Evolutionary conservation across 2,888 invertebrate genomes (phyloP), one percentile per base, ranked within the genome.

Genomic region (Oxytorus armatus): DNA sequence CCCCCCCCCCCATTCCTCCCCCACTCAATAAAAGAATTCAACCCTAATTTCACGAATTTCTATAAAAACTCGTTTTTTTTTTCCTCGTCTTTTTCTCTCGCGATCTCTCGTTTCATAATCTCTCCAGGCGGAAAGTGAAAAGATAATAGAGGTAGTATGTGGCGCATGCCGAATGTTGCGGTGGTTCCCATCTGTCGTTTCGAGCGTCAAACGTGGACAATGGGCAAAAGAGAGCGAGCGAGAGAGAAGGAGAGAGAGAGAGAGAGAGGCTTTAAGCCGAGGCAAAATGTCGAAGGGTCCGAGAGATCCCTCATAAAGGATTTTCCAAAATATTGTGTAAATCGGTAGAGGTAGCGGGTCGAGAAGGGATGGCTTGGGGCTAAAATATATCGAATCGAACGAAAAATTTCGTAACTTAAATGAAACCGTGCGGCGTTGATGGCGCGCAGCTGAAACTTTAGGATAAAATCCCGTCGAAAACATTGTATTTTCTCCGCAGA

Each of bases 311-410:
- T 87, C 87, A 90, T 91, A 89, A 90, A 91, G 88, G 91, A 90
- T 91, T 92, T 73, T 92, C 92, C 92, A 92, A 92, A 92, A 92
- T 92, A 92, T 92, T 92, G 92, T 92, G 92, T 91, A 92, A 92
- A 92, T 91, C 91, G 88, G 84, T 83, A 36, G 53, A 18, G 49
- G 29, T 5, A 14, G 36, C 16, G 47, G 8, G n/a, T 1, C 21
- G 21, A 5, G 7, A 11, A 23, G 25, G 14, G 44, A 25, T 8
- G 49, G 21, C n/a, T n/a, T n/a, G n/a, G 21, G 49, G 18, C 3
- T 10, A 8, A 53, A 39, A 51, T 47, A 65, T 10, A 33, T 49
- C 39, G 55, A 18, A 23, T 8, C 44, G 57, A 21, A 29, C 70
- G 44, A 51, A 69, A 55, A 55, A 53, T 79, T 63, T 65, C 66